Evolutionary conservation across 2,888 invertebrate genomes (phyloP), one percentile per base, ranked within the genome.

Genomic region (Rambutsinella grinnellia): DNA sequence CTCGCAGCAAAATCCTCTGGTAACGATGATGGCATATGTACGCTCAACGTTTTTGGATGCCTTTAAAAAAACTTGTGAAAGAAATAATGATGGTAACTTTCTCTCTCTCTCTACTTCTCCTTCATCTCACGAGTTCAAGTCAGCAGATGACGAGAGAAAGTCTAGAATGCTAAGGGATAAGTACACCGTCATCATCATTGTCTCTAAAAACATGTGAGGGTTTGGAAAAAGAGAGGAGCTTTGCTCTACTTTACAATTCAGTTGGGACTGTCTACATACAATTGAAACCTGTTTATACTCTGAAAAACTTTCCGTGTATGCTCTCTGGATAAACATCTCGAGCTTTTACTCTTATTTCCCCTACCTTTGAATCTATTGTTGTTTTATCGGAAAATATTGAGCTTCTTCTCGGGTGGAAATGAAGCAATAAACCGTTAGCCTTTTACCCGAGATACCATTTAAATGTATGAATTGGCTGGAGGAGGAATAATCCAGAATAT

Each of bases 391-490:
- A 13, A 44, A 44, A n/a, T n/a, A n/a, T n/a, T n/a, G n/a, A 36
- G 36, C 36, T 36, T 36, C 36, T 36, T 5, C 36, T 36, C 44
- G 68, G 19, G 44, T 62, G 62, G 51, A 62, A 77, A 71, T 66
- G 67, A 77, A 71, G 67, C 66, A 72, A 72, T 78, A 72, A 72
- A 63, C 78, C 78, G 63, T 72, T 71, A 67, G 63, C 77, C 67
- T 71, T 72, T 44, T 57, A 57, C 61, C 57, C 65, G 51, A 72
- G 65, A 66, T 17, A 51, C 60, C 15, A 54, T 66, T 74, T 66
- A 74, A 58, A 54, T 66, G 66, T 61, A 54, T 74, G 61, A 74
- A 74, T 67, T 66, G 66, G 65, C 51, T 60, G 60, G 46, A 53
- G 13, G 36, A 36, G 36, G 36, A 13, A n/a, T n/a, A n/a, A n/a